Evolutionary conservation across 2,797 vertebrate species (phyloP).

Genomic region (Benthosema pterotum): DNA sequence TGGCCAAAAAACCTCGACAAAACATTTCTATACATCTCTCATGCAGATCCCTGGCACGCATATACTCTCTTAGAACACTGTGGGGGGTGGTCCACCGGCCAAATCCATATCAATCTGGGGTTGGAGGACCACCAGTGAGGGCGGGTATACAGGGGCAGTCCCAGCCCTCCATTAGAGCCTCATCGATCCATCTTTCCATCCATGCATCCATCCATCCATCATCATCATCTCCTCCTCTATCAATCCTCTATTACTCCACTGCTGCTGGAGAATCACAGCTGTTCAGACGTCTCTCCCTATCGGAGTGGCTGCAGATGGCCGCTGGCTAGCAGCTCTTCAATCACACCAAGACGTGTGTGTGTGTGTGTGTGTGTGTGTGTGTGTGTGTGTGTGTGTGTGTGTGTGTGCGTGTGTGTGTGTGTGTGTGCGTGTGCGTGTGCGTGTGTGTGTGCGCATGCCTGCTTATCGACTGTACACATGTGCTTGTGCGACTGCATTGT

Average conservation of each 20-base stretch:
- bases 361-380: slow-evolving; percentile 5
- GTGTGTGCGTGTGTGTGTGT: slow-evolving; percentile 10
- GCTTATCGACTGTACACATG: not conserved
- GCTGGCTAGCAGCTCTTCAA: slow-evolving; percentile 73
- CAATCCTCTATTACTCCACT: not conserved
- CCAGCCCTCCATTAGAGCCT: slow-evolving; percentile 21
- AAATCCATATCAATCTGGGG: no score
- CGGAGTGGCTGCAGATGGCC: slow-evolving; percentile 78
- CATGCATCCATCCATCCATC: slow-evolving; percentile 51
- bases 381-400: slow-evolving; percentile 11
- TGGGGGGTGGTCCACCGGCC: no score
- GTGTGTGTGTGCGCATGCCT: not conserved
- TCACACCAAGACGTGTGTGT: slow-evolving; percentile 44
- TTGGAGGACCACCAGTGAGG: no score
- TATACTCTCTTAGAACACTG: no score
- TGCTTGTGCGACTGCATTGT: slow-evolving; percentile 2
- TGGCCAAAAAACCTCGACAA: no score
- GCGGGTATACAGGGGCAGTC: no score
- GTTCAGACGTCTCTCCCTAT: slow-evolving; percentile 65
- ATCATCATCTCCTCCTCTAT: slow-evolving; percentile 33
- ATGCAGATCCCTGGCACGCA: no score
- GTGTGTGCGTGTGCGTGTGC: slow-evolving; percentile 6
- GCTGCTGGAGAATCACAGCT: slow-evolving; percentile 71
- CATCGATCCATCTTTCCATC: slow-evolving; percentile 30
- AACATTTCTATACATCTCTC: no score